Evolutionary conservation across 2,113 vertebrate species (phyloP).

Genomic region (Coryphaenoides rupestris): DNA sequence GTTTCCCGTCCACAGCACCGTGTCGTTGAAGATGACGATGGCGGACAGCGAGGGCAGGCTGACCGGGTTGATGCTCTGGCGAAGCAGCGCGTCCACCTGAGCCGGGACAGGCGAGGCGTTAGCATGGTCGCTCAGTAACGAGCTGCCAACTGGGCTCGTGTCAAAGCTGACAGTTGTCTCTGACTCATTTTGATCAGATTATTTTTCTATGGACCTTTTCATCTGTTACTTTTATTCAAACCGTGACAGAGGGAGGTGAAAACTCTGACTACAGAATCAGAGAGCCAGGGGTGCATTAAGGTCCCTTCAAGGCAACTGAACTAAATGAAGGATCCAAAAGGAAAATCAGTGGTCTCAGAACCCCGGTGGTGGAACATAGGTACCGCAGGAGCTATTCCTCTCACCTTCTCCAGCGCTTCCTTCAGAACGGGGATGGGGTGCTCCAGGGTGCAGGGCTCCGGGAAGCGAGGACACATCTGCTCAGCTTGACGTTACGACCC

Average conservation of each 20-base stretch:
- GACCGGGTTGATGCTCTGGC: conserved; percentile 68
- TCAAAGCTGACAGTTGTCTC: no score
- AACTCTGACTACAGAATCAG: no score
- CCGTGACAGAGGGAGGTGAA: no score
- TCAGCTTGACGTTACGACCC: conserved; percentile 48
- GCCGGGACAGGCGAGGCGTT: not conserved
- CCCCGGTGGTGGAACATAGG: not conserved
- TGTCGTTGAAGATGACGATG: conserved; percentile 87
- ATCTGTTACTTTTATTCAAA: no score
- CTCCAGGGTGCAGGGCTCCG: conserved; percentile 79
- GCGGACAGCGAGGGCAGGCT: conserved; percentile 85
- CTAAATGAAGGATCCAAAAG: no score
- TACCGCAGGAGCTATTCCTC: not conserved
- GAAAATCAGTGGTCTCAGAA: no score
- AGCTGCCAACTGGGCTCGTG: no score
- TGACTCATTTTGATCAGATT: no score
- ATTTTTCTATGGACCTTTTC: no score
- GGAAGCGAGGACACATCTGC: conserved; percentile 84
- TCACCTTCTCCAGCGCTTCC: conserved; percentile 89
- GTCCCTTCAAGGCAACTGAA: no score
- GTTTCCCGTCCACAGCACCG: conserved; percentile 91
- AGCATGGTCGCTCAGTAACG: no score
- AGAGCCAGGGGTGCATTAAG: no score
- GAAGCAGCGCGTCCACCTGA: conserved; percentile 83
- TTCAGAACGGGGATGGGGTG: conserved; percentile 88